Base-by-base conservation (phyloP, 2,113 vertebrate genomes). In the Myodes glareolus region DNA sequence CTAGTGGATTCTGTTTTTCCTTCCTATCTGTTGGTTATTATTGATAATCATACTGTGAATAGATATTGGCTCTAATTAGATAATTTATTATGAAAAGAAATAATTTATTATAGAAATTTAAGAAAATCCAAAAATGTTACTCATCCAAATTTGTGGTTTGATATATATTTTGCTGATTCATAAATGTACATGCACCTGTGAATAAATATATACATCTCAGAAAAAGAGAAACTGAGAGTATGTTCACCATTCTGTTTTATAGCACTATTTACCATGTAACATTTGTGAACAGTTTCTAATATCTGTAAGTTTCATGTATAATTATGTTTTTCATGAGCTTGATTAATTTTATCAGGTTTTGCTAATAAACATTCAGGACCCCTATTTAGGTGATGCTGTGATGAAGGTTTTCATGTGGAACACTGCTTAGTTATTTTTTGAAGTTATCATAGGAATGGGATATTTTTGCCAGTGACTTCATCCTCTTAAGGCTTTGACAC, bases 401-500 rank as follows among this genome's bases (percentile, higher is more conserved):
- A n/a, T 84, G 45, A 87, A 23, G 87, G 73, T n/a, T 58, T 90
- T 92, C 92, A 78, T 90, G 67, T 78, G 90, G 42, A 75, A 36
- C 73, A 45, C 42, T 55, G 21, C 23, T 92, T 90, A 84, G 17
- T 90, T 94, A n/a, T 94, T 94, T 91, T 90, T 45, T 67, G 68
- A 80, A 36, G 77, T 42, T 90, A 21, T 94, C 27, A 23, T 93
- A 36, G 77, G 77, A 91, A 58, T 94, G 76, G n/a, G 47, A 67
- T 33, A 72, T 29, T 82, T 95, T 78, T 68, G 25, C 90, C 65
- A 88, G 11, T 88, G 72, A 76, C 2, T 91, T 84, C 55, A 63
- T 70, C 50, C 47, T 95, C 91, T 61, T 92, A 75, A 94, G n/a
- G 52, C 47, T 94, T 95, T 94, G 80, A 42, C 27, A 31, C 7